Percentiles rank a stretch among this genome's conserved stretches.
Evolutionary conservation across 2,888 invertebrate genomes (phyloP).

Genomic region (Pherbina coryleti): DNA sequence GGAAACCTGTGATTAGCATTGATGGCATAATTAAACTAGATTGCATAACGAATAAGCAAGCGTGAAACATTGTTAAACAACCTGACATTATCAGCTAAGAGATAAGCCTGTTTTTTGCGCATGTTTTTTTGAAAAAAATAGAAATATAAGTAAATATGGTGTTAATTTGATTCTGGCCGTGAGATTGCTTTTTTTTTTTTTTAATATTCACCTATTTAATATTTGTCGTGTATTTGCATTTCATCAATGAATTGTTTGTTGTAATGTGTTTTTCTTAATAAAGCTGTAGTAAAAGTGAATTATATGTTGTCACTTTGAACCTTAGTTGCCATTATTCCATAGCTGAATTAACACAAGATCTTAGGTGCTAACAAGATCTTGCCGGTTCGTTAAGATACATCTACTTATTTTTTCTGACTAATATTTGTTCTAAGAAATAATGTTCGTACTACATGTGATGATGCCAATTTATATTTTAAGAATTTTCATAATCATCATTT

Average conservation of each 20-base stretch:
- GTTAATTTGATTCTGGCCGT: not conserved
- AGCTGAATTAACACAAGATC: too few species aligned
- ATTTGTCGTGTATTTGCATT: not conserved
- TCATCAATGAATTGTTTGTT: not conserved
- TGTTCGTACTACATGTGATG: too few species aligned
- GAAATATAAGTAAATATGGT: not conserved
- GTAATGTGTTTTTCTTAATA: not conserved
- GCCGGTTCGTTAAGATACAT: too few species aligned
- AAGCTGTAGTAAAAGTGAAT: too few species aligned
- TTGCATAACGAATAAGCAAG: conserved; percentile 10
- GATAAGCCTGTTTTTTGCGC: not conserved
- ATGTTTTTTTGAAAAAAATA: not conserved
- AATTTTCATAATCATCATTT: too few species aligned
- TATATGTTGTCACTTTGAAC: too few species aligned
- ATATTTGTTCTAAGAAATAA: too few species aligned
- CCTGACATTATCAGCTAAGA: conserved; percentile 9
- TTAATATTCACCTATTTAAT: not conserved
- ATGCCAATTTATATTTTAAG: too few species aligned
- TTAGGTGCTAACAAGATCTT: too few species aligned
- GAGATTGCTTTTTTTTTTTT: not conserved
- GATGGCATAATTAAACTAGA: conserved; percentile 17
- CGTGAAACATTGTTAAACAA: not conserved
- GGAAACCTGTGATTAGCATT: conserved; percentile 1
- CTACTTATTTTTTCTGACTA: too few species aligned
- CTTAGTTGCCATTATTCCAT: too few species aligned